Evolutionary conservation across 2,888 invertebrate species (phyloP).

Genomic region (Acrocyrtus sp.): DNA sequence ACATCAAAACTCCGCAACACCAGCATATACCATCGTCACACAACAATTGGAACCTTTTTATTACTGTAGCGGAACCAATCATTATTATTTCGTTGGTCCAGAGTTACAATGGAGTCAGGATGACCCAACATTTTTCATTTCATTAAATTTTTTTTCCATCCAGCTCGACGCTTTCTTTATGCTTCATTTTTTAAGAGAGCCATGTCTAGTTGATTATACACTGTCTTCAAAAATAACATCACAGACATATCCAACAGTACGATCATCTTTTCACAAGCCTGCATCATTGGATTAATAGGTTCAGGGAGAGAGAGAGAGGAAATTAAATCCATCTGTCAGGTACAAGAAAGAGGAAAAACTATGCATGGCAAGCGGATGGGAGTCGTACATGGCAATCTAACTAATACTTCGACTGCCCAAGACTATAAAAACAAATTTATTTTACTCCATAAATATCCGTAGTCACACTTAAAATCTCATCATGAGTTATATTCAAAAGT

Average conservation of each 20-base stretch:
- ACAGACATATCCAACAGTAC: constrained; percentile 8
- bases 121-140: constrained; percentile 63
- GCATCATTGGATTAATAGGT: constrained; percentile 43
- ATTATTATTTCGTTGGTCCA: constrained; percentile 63
- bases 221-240: constrained; percentile 40
- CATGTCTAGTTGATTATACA: constrained; percentile 47
- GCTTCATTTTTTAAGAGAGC: constrained; percentile 7
- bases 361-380: too few species aligned
- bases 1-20: not conserved
- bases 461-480: not conserved
- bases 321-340: constrained; percentile 51
- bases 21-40: not conserved
- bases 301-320: too few species aligned
- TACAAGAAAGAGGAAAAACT: not conserved
- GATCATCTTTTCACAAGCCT: constrained; percentile 1
- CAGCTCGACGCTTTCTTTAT: constrained; percentile 15
- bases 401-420: too few species aligned
- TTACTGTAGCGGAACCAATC: constrained; percentile 63
- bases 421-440: too few species aligned
- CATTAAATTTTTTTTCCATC: constrained; percentile 43
- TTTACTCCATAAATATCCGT: too few species aligned
- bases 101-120: constrained; percentile 62
- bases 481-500: constrained; percentile 22
- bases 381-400: too few species aligned
- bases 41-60: constrained; percentile 56